Base-by-base conservation (phyloP, 2,797 vertebrate genomes). In the Poecilia wingei region DNA sequence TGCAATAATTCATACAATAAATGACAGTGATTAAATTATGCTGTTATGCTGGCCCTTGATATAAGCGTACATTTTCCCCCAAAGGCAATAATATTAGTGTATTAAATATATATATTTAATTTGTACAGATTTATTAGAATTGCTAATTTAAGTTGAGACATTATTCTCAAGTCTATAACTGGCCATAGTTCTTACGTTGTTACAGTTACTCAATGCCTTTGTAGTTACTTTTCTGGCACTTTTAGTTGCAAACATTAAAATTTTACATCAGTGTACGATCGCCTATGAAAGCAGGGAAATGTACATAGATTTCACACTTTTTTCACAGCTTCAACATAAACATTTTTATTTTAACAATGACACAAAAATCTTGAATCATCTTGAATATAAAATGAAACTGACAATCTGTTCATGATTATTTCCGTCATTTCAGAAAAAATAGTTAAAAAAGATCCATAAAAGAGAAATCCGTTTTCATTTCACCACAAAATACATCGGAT, bases 261-360 rank as follows among this genome's bases (percentile, higher is more conserved):
- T 68, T 22, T 41, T 41, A 12, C 4, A 2, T 68, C 36, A 41
- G 8, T 41, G 1, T 25, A 68, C 0, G 6, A 39, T 22, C 7
- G 16, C 8, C 28, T 72, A 25, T 49, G 14, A 28, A 33, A 74
- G 1, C 13, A 66, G 22, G 18, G 0, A 36, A 33, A 7, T 66
- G 8, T n/a, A 53, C 82, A 74, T 70, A 6, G 8, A 41, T 74
- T 39, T 53, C 12, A 80, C 79, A 89, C 51, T 25, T 77, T 87
- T 87, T 90, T 88, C 88, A 93, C 88, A 92, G 84, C 90, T 91
- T 91, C 79, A 90, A 85, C 82, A 92, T 86, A 82, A 84, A 86
- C 89, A 75, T 46, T 79, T 93, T 94, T 93, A 92, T 93, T 89
- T 92, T 53, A 87, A 89, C 86, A 92, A 84, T 80, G 72, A 86